Evolutionary conservation across 2,888 invertebrate species (phyloP).

Genomic region (Apamea monoglypha): DNA sequence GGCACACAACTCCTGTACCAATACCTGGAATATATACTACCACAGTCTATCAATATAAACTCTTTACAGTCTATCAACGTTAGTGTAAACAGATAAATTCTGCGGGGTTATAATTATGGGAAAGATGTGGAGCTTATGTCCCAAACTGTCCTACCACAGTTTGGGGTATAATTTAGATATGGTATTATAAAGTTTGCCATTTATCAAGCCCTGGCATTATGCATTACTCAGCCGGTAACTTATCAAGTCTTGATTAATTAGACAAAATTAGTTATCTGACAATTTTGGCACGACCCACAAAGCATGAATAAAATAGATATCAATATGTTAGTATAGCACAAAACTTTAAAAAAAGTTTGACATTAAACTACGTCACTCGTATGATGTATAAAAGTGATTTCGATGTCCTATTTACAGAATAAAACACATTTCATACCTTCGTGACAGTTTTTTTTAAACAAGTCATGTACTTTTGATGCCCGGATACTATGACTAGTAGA

Average conservation of each 20-base stretch:
- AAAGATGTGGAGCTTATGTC: background rate
- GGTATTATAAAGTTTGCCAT: background rate
- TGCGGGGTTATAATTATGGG: background rate
- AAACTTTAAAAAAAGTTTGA: no score
- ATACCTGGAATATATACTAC: constrained; percentile 46
- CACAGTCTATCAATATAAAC: constrained; percentile 29
- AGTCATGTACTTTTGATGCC: background rate
- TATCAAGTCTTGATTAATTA: background rate
- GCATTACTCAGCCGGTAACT: background rate
- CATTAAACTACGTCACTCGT: background rate
- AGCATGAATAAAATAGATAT: background rate
- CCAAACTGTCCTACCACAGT: background rate
- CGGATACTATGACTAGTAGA: background rate
- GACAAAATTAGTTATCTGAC: background rate
- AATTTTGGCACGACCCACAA: no score
- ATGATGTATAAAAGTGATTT: background rate
- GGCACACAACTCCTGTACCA: constrained; percentile 43
- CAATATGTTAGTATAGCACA: background rate
- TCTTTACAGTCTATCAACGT: constrained; percentile 1
- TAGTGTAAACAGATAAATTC: background rate
- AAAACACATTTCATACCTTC: background rate
- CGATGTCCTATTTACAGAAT: background rate
- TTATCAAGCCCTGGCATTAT: background rate
- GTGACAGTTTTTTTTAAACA: background rate
- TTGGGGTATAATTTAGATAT: background rate